These are phyloP conservation scores for Phacellophora camtschatica DNA, from an alignment of 30 jellyfish, hydroid and myxozoan species.

Conservation along the genomic window DNA sequence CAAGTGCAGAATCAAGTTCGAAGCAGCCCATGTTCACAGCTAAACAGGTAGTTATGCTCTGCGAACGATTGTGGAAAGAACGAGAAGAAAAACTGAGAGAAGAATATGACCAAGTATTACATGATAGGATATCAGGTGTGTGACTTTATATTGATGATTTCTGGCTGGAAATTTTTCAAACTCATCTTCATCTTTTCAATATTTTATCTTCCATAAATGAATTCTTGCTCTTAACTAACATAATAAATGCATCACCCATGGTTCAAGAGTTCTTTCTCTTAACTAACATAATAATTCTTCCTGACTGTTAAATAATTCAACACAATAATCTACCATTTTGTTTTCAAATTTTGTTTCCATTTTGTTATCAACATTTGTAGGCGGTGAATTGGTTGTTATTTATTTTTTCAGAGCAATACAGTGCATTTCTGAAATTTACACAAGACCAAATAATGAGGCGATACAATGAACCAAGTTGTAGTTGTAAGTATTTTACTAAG, in stretches of 20 bases:
- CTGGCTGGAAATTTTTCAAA: no score
- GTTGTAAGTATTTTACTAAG: conserved; percentile 91
- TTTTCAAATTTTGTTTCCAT: not conserved
- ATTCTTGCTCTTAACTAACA: no score
- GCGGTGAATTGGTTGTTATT: not conserved
- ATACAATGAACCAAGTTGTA: conserved; percentile 80
- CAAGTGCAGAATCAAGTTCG: not conserved
- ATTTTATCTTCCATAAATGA: no score
- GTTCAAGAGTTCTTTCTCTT: no score
- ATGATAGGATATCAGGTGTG: conserved; percentile 84
- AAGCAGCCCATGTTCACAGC: conserved; percentile 80
- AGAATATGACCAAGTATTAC: conserved; percentile 95
- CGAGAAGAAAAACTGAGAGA: conserved; percentile 88
- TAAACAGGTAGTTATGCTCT: conserved; percentile 91
- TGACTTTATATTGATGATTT: no score
- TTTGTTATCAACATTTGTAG: not conserved
- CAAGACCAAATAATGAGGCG: conserved; percentile 94
- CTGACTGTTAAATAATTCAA: no score
- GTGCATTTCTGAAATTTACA: conserved; percentile 86
- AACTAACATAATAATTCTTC: no score
- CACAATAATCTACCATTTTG: not conserved
- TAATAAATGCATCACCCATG: not conserved
- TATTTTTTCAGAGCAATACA: conserved; percentile 87
- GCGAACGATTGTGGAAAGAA: conserved; percentile 97
- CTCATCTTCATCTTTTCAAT: no score